A percentile compares a stretch with the other conserved stretches of the same genome.
Conservation (phyloP, 92 coral and sea anemone species). For the Epizoanthus stellaris region DNA sequence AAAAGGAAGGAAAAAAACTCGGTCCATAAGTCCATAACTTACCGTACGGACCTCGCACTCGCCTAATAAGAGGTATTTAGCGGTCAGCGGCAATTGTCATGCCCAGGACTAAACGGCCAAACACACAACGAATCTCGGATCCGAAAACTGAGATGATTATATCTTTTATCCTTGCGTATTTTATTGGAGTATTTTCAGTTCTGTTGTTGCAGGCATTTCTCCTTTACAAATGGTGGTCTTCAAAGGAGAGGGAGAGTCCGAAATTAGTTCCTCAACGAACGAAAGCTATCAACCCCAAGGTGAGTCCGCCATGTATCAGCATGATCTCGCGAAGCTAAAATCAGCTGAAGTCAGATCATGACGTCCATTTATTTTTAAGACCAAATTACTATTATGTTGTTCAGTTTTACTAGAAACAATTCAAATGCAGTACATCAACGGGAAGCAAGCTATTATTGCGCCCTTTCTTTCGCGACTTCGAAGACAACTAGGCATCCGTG, state of each 20-base stretch:
- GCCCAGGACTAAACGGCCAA: too few relatives aligned
- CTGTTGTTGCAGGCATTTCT: slow-evolving; percentile 85
- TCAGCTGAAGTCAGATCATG: not conserved
- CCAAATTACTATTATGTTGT: not conserved
- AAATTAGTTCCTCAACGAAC: slow-evolving; percentile 71
- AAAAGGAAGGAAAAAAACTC: too few relatives aligned
- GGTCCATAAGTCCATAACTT: too few relatives aligned
- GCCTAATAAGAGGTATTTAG: too few relatives aligned
- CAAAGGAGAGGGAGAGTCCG: slow-evolving; percentile 76
- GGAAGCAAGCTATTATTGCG: too few relatives aligned
- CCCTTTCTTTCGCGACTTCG: too few relatives aligned
- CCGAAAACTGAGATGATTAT: slow-evolving; percentile 72
- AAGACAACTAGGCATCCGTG: too few relatives aligned
- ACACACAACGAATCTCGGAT: too few relatives aligned
- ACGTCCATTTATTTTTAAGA: not conserved
- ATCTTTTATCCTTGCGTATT: slow-evolving; percentile 81
- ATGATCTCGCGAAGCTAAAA: too few relatives aligned
- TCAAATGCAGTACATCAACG: too few relatives aligned
- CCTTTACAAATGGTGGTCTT: slow-evolving; percentile 97
- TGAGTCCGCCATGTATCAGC: slow-evolving; percentile 18
- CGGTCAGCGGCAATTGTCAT: too few relatives aligned
- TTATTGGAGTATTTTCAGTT: slow-evolving; percentile 91
- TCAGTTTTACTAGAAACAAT: not conserved
- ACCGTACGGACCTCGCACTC: too few relatives aligned
- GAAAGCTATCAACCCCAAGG: slow-evolving; percentile 92